Evolutionary conservation across 2,113 vertebrate species (phyloP).

Genomic region (Athene cunicularia): DNA sequence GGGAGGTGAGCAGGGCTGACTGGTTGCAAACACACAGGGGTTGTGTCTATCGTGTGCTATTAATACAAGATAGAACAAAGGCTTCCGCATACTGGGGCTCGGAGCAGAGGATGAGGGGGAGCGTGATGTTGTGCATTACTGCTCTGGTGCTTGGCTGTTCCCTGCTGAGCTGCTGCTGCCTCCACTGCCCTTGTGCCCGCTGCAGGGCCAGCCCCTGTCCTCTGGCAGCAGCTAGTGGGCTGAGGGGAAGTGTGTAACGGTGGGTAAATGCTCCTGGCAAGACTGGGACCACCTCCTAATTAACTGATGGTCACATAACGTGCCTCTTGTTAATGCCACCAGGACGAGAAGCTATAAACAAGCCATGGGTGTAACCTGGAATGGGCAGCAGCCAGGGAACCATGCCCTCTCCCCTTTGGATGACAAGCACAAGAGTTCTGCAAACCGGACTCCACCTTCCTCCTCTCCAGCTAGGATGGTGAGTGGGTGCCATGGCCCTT

Average conservation of each 20-base stretch:
- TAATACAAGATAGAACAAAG: neutral
- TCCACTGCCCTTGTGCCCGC: neutral
- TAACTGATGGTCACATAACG: neutral
- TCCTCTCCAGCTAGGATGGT: conserved; percentile 84
- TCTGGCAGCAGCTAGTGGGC: neutral
- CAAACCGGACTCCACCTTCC: conserved; percentile 71
- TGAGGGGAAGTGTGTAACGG: neutral
- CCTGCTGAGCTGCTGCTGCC: rapidly evolving
- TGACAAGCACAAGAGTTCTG: conserved; percentile 57
- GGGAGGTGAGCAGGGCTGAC: neutral
- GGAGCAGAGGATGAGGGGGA: neutral
- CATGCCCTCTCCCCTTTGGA: neutral
- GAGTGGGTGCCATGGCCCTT: neutral
- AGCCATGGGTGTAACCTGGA: conserved; percentile 25
- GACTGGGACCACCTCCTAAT: no score
- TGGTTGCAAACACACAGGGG: no score
- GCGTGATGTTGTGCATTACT: rapidly evolving
- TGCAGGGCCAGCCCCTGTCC: no score
- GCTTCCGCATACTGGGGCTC: neutral
- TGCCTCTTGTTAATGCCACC: neutral
- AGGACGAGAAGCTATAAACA: conserved; percentile 75
- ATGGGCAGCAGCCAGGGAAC: neutral
- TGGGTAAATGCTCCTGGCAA: neutral
- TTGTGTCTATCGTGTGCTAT: no score
- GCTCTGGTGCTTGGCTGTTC: neutral